phyloP scores from a whole-genome alignment of 35 echinoderm and acorn worm species.

The Apostichopus californicus region DNA sequence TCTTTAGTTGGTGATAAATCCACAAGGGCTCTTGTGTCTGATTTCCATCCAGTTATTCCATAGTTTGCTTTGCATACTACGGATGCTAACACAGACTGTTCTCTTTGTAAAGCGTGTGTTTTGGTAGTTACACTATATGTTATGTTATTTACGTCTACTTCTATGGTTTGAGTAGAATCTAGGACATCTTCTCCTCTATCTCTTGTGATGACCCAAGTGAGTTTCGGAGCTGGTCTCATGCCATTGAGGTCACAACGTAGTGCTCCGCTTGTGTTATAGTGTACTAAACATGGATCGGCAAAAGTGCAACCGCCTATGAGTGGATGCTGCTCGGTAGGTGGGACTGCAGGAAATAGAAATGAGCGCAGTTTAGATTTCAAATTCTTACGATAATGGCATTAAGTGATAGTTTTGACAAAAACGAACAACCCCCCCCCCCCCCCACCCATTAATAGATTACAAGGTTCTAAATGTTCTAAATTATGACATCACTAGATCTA shows the following conservation, averaged over 20 bases:
- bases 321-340: background rate
- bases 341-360: background rate
- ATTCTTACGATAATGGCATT: too few relatives aligned
- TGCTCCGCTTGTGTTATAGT: background rate
- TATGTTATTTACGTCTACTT: background rate
- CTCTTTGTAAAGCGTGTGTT: background rate
- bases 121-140: background rate
- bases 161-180: background rate
- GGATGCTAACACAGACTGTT: background rate
- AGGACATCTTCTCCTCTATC: background rate
- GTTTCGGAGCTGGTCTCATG: background rate
- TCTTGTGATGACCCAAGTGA: background rate
- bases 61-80: constrained; percentile 21
- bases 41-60: background rate
- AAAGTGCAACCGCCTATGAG: background rate
- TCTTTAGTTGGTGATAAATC: constrained; percentile 29
- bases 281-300: background rate
- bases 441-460: too few relatives aligned
- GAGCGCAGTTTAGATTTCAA: too few relatives aligned
- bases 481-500: background rate
- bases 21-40: background rate
- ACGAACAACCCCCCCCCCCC: too few relatives aligned
- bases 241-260: background rate
- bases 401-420: too few relatives aligned
- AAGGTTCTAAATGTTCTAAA: background rate